These are phyloP conservation scores for Actias luna DNA, from an alignment of 2,888 invertebrate species.

Conservation along the genomic window DNA sequence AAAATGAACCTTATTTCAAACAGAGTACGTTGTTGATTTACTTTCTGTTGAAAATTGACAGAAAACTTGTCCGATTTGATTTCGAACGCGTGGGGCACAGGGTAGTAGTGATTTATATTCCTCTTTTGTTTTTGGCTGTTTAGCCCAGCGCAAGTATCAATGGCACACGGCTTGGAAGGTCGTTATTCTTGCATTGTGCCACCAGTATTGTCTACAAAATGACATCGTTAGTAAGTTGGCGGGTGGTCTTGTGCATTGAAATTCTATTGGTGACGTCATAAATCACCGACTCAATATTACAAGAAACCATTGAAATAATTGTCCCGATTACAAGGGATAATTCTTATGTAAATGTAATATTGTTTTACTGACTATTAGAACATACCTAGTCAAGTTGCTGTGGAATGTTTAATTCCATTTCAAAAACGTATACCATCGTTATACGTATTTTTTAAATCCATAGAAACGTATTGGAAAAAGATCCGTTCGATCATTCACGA, in stretches of 20 bases:
- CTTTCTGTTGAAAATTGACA: constrained; percentile 14
- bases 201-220: constrained; percentile 72
- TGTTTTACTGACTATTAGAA: constrained; percentile 9
- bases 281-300: constrained; percentile 57
- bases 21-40: not conserved
- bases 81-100: constrained; percentile 57
- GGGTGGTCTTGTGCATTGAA: constrained; percentile 77
- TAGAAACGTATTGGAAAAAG: constrained; percentile 37
- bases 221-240: constrained; percentile 78
- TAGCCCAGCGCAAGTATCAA: constrained; percentile 68
- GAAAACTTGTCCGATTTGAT: constrained; percentile 45
- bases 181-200: constrained; percentile 78
- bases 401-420: constrained; percentile 13
- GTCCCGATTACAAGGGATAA: constrained; percentile 51
- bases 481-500: constrained; percentile 45
- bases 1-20: not conserved
- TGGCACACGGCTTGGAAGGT: constrained; percentile 66
- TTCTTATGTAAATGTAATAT: constrained; percentile 43
- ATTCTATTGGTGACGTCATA: constrained; percentile 75
- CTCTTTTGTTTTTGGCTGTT: constrained; percentile 80
- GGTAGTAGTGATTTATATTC: constrained; percentile 73
- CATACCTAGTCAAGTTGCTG: not conserved
- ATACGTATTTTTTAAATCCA: not conserved
- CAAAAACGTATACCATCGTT: constrained; percentile 18
- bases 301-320: constrained; percentile 61